A percentile compares a stretch with the other conserved stretches of the same genome.
Conservation (phyloP, 2,888 invertebrate genomes). For the Hetaerina titia region DNA sequence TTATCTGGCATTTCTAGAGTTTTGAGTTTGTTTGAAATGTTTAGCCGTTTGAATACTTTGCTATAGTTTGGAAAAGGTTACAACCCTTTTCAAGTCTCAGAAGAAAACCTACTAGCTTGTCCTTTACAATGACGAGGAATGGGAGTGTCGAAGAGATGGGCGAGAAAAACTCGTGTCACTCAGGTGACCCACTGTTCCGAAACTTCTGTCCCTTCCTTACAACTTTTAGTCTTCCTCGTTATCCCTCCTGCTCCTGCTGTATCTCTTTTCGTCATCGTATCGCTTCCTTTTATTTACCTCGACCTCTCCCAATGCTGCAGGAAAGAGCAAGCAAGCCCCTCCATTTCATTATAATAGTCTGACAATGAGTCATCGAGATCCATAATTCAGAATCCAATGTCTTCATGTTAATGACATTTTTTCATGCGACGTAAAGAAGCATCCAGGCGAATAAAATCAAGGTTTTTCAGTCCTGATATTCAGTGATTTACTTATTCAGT, state of each 20-base stretch:
- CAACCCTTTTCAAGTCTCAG: not conserved
- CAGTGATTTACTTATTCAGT: not conserved
- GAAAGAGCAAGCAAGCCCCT: not conserved
- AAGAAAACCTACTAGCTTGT: not conserved
- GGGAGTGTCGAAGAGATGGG: conserved; percentile 13
- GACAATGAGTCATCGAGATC: not conserved
- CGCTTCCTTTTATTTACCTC: not conserved
- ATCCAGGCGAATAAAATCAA: not conserved
- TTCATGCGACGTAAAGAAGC: not conserved
- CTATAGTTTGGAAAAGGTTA: not conserved
- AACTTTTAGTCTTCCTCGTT: not conserved
- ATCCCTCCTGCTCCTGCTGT: not conserved
- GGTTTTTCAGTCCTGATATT: not conserved
- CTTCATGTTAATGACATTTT: conserved; percentile 4
- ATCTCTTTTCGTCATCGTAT: not conserved
- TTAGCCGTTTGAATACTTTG: not conserved
- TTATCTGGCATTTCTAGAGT: too few relatives aligned
- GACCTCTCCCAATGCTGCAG: conserved; percentile 13
- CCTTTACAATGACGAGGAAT: conserved; percentile 28
- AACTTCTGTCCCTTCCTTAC: not conserved
- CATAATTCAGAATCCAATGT: conserved; percentile 13
- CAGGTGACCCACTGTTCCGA: not conserved
- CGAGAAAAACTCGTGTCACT: not conserved
- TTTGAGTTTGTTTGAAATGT: too few relatives aligned
- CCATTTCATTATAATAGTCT: not conserved